Evolutionary conservation across 64 coral and sea anemone species (phyloP).

Genomic region (Dendrophyllia cribrosa): DNA sequence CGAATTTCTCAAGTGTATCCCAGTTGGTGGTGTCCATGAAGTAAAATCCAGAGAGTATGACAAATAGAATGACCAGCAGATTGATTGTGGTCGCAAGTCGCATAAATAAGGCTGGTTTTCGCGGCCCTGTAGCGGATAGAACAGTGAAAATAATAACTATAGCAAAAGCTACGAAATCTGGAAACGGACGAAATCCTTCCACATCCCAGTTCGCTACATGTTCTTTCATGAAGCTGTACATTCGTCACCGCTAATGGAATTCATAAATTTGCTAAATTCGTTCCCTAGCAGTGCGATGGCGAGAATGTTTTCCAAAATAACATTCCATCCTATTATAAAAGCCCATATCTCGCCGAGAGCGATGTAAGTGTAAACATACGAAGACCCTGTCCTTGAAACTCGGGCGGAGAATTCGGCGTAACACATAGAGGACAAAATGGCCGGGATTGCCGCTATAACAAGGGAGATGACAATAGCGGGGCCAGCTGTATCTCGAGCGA

Average conservation of each 20-base stretch:
- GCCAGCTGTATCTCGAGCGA: slow-evolving; percentile 85
- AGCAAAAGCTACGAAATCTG: slow-evolving; percentile 79
- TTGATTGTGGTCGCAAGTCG: slow-evolving; percentile 75
- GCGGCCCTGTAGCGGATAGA: slow-evolving; percentile 62
- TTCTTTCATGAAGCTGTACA: slow-evolving; percentile 63
- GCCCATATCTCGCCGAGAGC: slow-evolving; percentile 92
- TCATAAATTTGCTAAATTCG: slow-evolving; percentile 70
- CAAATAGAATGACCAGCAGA: slow-evolving; percentile 69
- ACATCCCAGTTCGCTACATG: slow-evolving; percentile 59
- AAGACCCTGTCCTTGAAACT: slow-evolving; percentile 84
- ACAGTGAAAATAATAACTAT: slow-evolving; percentile 60
- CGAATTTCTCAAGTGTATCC: slow-evolving; percentile 82
- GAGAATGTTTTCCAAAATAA: slow-evolving; percentile 89
- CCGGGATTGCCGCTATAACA: slow-evolving; percentile 82
- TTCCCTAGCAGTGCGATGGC: slow-evolving; percentile 77
- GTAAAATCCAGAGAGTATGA: slow-evolving; percentile 80
- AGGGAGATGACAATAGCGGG: slow-evolving; percentile 90
- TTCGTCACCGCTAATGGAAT: slow-evolving; percentile 68
- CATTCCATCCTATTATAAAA: slow-evolving; percentile 89
- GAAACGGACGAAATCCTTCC: slow-evolving; percentile 60
- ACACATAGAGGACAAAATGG: slow-evolving; percentile 79
- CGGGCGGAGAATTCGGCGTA: slow-evolving; percentile 91
- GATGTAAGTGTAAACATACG: slow-evolving; percentile 83
- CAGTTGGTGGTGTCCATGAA: slow-evolving; percentile 84
- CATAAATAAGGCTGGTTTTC: slow-evolving; percentile 71